Evolutionary conservation across 1,140 invertebrate genomes (phyloP).

Genomic region (Drosophila pseudoananassae): DNA sequence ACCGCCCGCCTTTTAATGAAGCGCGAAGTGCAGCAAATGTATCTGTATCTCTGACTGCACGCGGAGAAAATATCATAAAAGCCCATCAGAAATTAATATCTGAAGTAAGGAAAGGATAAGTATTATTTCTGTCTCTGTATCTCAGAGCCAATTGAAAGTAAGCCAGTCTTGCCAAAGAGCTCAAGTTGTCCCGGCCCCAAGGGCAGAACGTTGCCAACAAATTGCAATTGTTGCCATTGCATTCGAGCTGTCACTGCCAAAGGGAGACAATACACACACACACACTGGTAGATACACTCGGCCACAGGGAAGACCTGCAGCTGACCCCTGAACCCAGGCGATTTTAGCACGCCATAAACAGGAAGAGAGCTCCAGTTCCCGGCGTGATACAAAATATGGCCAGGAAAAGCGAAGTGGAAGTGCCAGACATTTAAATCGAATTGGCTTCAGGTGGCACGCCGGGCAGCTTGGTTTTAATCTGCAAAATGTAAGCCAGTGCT

Average conservation of each 20-base stretch:
- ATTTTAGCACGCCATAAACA: conserved; percentile 71
- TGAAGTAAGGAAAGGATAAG: neutral
- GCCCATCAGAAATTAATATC: neutral
- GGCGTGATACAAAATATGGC: conserved; percentile 59
- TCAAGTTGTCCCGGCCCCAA: conserved; percentile 42
- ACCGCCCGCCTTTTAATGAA: conserved; percentile 84
- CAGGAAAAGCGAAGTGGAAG: conserved; percentile 78
- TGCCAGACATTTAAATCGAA: conserved; percentile 81
- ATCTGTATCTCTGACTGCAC: conserved; percentile 36
- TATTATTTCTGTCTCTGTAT: conserved; percentile 13
- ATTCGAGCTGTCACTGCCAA: conserved; percentile 75
- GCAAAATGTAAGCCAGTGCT: conserved; percentile 57
- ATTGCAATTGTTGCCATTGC: conserved; percentile 84
- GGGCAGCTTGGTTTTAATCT: conserved; percentile 67
- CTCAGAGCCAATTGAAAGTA: conserved; percentile 45
- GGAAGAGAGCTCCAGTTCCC: conserved; percentile 37
- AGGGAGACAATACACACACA: conserved; percentile 35
- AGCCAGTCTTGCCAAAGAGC: conserved; percentile 19
- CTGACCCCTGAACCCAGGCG: conserved; percentile 63
- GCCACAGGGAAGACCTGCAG: conserved; percentile 13
- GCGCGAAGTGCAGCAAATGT: conserved; percentile 82
- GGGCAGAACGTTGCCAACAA: conserved; percentile 79
- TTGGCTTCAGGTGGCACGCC: conserved; percentile 70
- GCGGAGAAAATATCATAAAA: conserved; percentile 22
- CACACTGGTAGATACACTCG: conserved; percentile 5